phyloP scores from a whole-genome alignment of 2,797 vertebrate species.

The Tolypeutes matacus region DNA sequence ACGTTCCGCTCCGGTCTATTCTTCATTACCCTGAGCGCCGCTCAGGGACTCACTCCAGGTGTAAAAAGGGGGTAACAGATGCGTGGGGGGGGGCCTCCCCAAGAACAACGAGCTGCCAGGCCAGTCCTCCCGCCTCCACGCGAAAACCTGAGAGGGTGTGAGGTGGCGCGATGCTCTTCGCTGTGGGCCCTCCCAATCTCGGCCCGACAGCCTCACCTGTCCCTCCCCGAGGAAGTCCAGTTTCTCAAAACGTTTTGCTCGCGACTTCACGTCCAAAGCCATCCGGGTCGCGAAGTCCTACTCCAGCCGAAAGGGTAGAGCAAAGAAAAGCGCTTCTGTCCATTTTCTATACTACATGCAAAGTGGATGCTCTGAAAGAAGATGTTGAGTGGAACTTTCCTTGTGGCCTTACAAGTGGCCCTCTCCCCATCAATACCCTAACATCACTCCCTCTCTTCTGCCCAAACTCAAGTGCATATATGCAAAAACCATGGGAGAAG shows the following conservation, averaged over 20 bases:
- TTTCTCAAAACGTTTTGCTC: conserved; percentile 96
- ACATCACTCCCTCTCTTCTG: not conserved
- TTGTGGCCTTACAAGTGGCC: not conserved
- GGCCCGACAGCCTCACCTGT: conserved; percentile 90
- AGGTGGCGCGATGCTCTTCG: not conserved
- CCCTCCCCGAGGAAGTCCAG: conserved; percentile 97
- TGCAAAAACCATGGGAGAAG: not conserved
- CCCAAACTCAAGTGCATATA: not conserved
- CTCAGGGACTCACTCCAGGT: not conserved
- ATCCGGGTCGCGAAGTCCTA: not conserved
- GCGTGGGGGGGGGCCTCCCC: not conserved
- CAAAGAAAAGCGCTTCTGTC: rapidly evolving
- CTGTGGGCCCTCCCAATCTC: not conserved
- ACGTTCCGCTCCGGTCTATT: not conserved
- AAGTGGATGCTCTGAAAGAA: not conserved
- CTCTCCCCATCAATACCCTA: not conserved
- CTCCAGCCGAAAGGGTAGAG: rapidly evolving
- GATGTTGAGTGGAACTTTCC: not conserved
- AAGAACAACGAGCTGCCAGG: rapidly evolving
- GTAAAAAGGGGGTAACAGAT: not conserved
- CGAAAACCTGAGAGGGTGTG: not conserved
- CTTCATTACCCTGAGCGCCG: not conserved
- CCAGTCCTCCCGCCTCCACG: not conserved
- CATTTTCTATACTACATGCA: not conserved
- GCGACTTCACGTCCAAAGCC: conserved; percentile 91